These are phyloP conservation scores for Phallusia fumigata DNA, from an alignment of 23 tunicate species.

Conservation along the genomic window DNA sequence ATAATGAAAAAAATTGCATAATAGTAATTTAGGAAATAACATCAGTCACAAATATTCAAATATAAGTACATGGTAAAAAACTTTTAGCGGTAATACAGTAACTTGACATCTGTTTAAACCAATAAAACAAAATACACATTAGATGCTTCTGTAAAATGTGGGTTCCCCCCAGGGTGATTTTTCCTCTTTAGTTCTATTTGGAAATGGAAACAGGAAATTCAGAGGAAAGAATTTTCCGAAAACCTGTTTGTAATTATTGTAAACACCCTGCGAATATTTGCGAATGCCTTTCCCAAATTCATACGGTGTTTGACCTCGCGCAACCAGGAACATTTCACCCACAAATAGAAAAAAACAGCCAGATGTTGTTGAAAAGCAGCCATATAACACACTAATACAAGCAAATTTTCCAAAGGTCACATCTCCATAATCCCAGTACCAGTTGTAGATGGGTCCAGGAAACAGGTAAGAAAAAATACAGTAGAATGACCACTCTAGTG, in stretches of 20 bases:
- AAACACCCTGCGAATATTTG: slow-evolving; percentile 11
- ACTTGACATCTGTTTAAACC: too few species aligned
- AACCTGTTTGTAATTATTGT: slow-evolving; percentile 39
- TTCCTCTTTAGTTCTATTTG: slow-evolving; percentile 39
- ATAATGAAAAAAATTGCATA: too few species aligned
- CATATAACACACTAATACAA: slow-evolving; percentile 44
- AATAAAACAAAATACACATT: background rate
- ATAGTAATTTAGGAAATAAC: too few species aligned
- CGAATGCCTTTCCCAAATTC: slow-evolving; percentile 51
- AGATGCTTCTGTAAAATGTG: slow-evolving; percentile 45
- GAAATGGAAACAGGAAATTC: slow-evolving; percentile 74
- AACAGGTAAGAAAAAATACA: slow-evolving; percentile 52
- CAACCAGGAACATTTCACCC: slow-evolving; percentile 35
- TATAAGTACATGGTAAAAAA: too few species aligned
- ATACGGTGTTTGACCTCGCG: slow-evolving; percentile 71
- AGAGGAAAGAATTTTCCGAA: slow-evolving; percentile 49
- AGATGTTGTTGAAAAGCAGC: slow-evolving; percentile 44
- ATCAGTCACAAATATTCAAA: too few species aligned
- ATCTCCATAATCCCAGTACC: slow-evolving; percentile 30
- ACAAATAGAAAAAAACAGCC: slow-evolving; percentile 64
- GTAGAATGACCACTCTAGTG: slow-evolving; percentile 37
- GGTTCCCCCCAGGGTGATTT: slow-evolving; percentile 72
- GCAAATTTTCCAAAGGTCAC: slow-evolving; percentile 27
- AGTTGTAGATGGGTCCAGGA: slow-evolving; percentile 66
- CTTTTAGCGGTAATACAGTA: too few species aligned